phyloP scores from a whole-genome alignment of 1,140 invertebrate species.

The Aricia agestis region DNA sequence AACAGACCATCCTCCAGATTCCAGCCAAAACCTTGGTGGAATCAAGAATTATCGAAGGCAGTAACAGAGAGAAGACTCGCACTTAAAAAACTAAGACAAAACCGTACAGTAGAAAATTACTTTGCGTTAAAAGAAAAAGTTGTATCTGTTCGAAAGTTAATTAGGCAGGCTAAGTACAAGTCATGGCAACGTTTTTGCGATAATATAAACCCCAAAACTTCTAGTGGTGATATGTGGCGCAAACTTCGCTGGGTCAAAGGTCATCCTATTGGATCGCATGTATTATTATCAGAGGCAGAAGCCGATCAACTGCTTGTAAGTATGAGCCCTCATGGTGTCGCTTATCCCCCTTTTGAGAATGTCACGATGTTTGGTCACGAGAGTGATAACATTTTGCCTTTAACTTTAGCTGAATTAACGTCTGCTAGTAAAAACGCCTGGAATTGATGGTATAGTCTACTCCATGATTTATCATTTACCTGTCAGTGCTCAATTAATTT shows the following conservation, averaged over 20 bases:
- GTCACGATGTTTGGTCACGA: too few relatives aligned
- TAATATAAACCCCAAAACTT: background rate
- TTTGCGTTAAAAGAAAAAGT: conserved; percentile 7
- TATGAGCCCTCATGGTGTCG: background rate
- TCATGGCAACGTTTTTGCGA: conserved; percentile 12
- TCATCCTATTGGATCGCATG: background rate
- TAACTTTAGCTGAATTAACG: too few relatives aligned
- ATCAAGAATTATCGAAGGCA: too few relatives aligned
- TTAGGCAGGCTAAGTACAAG: background rate
- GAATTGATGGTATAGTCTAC: background rate
- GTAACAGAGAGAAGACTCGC: too few relatives aligned
- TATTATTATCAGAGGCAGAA: background rate
- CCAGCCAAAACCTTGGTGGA: too few relatives aligned
- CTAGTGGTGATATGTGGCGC: conserved; percentile 9
- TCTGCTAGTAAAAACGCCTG: background rate
- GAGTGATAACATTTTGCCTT: too few relatives aligned
- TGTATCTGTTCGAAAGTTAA: background rate
- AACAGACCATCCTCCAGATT: too few relatives aligned
- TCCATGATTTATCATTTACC: background rate
- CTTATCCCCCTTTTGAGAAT: background rate
- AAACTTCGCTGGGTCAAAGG: conserved; percentile 10
- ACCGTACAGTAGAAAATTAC: too few relatives aligned
- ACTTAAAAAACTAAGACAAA: too few relatives aligned
- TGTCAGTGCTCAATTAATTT: background rate
- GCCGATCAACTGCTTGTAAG: background rate